Conservation (phyloP, 2,113 vertebrate genomes). For the Todiramphus chloris region DNA sequence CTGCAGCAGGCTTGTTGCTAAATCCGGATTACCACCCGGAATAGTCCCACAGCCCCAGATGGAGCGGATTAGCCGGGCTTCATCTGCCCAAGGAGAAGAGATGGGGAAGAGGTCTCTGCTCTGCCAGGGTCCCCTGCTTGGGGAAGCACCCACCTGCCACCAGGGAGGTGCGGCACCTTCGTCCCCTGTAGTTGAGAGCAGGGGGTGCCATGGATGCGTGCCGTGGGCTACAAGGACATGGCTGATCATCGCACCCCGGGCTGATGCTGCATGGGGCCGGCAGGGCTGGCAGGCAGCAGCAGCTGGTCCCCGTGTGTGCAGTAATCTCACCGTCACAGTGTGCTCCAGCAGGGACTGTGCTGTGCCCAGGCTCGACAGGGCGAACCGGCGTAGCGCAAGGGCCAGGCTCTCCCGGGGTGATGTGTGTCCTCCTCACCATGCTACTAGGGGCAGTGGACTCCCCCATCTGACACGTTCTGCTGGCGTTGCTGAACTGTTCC, state of each 20-base stretch:
- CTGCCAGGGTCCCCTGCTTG: fast-evolving
- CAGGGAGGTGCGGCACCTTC: fast-evolving
- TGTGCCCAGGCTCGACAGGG: fast-evolving
- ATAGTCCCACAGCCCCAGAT: neutral
- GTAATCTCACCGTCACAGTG: fast-evolving
- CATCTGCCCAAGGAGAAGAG: neutral
- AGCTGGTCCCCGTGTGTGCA: fast-evolving
- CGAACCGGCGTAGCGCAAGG: fast-evolving
- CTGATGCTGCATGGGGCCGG: neutral
- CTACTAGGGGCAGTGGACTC: fast-evolving
- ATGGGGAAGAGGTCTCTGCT: neutral
- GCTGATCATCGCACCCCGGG: fast-evolving
- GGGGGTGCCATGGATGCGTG: neutral
- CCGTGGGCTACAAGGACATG: fast-evolving
- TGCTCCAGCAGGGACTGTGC: fast-evolving
- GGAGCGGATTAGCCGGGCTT: slow-evolving; percentile 18
- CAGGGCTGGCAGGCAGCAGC: neutral
- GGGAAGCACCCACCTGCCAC: neutral
- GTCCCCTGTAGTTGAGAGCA: fast-evolving
- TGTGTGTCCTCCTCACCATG: fast-evolving
- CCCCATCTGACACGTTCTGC: fast-evolving
- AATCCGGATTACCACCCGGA: slow-evolving; percentile 61
- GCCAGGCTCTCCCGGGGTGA: neutral
- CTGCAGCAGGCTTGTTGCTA: slow-evolving; percentile 1
- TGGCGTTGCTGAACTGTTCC: neutral